Evolutionary conservation across 2,888 invertebrate genomes (phyloP), one percentile per base, ranked within the genome.

Genomic region (Xestia rhomboidea): DNA sequence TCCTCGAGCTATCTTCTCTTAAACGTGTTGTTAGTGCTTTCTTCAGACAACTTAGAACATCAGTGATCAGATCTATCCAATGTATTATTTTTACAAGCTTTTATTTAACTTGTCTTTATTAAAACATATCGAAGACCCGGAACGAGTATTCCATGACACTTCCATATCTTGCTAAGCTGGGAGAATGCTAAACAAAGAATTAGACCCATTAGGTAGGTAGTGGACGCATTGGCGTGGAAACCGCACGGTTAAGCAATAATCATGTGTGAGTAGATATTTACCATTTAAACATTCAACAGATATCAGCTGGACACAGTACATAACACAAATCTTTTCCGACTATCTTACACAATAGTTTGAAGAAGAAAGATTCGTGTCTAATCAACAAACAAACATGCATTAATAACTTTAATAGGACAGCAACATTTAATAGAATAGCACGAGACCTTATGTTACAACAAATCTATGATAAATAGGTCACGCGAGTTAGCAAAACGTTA

Each of bases 241-340:
- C 54, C 13, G 41, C 27, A 51, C 13, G 8, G 21, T 27, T 49
- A 24, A 44, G 18, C 27, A 30, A 64, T 13, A 46, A 27, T 44
- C n/a, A 51, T 76, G 44, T 44, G 18, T 54, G 54, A 44, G 62
- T 38, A 46, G 62, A 78, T 64, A 80, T 64, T 72, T 49, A 73
- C 46, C 63, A n/a, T 64, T 49, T 13, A 49, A 27, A 24, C n/a
- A 73, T n/a, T 57, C 38, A 38, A 80, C 5, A 54, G 8, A 64
- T 64, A 63, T 49, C 49, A 34, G n/a, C 64, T 78, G 30, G 46
- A 38, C 44, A 63, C 41, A 46, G 27, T 30, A 62, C 44, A 63
- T 38, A 6, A 64, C 11, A 30, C 27, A n/a, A n/a, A 0, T 34
- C 7, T 79, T 51, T 44, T 75, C 24, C 11, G 34, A 62, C 15